These are phyloP conservation scores for Corydoras maculifer DNA, from an alignment of 2,113 vertebrate species.

Conservation along the genomic window DNA sequence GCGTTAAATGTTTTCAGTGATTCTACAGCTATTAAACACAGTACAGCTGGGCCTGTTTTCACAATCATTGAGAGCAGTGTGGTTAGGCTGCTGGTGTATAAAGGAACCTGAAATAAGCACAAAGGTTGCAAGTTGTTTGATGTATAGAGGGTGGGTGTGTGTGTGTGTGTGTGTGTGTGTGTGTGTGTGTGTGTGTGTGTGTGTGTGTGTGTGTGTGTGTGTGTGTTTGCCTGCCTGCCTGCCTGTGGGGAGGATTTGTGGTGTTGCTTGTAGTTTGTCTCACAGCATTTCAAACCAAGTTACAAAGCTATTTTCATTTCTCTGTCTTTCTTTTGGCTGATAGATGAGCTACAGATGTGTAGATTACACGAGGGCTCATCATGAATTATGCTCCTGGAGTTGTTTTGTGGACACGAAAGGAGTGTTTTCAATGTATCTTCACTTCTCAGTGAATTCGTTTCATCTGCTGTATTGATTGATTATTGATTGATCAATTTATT, in stretches of 20 bases:
- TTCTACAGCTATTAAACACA: not conserved
- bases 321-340: conserved; percentile 22
- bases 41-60: not conserved
- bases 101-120: conserved; percentile 20
- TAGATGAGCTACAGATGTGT: too few species aligned
- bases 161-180: not conserved
- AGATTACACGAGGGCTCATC: too few species aligned
- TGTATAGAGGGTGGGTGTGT: conserved; percentile 11
- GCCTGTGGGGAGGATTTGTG: conserved; percentile 1
- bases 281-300: conserved; percentile 15
- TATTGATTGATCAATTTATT: too few species aligned
- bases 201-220: conserved; percentile 2
- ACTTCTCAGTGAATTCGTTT: too few species aligned
- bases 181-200: conserved; percentile 6
- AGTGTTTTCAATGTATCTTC: too few species aligned
- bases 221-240: too few species aligned
- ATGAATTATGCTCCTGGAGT: too few species aligned
- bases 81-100: conserved; percentile 10
- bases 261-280: conserved; percentile 17
- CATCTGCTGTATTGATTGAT: too few species aligned
- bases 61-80: conserved; percentile 25
- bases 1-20: not conserved
- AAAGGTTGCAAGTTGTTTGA: conserved; percentile 8
- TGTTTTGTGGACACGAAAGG: too few species aligned
- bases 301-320: conserved; percentile 22